Conservation (phyloP, 1,140 invertebrate species). For the Drosophila kepulauana region DNA sequence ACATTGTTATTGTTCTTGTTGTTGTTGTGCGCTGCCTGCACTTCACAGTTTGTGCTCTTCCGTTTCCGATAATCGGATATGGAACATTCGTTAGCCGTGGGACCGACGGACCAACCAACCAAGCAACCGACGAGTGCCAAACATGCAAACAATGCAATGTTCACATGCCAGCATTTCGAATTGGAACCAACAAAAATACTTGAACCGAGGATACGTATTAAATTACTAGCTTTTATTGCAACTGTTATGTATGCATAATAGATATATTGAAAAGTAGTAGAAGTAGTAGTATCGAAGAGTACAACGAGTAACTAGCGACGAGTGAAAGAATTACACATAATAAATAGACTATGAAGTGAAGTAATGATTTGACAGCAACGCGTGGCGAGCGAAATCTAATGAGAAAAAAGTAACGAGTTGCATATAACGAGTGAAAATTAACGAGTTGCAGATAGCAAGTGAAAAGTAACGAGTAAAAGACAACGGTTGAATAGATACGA, state of each 20-base stretch:
- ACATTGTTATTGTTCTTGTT: slow-evolving; percentile 7
- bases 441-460: not conserved
- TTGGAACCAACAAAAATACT: not conserved
- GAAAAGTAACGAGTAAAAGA: no score
- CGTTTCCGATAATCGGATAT: slow-evolving; percentile 55
- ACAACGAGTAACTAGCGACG: not conserved
- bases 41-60: slow-evolving; percentile 49
- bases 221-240: not conserved
- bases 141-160: slow-evolving; percentile 1
- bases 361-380: no score
- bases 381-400: not conserved
- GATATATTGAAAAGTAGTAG: not conserved
- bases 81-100: slow-evolving; percentile 40
- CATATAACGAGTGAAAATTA: not conserved
- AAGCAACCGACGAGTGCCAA: slow-evolving; percentile 13
- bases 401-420: not conserved
- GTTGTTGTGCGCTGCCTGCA: slow-evolving; percentile 18
- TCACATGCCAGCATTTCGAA: slow-evolving; percentile 6
- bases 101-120: not conserved
- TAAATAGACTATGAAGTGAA: not conserved
- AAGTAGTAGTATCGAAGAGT: not conserved
- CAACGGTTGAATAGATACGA: no score
- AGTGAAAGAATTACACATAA: not conserved
- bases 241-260: not conserved
- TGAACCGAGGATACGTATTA: not conserved